These are phyloP conservation scores for Entelurus aequoreus DNA, from an alignment of 2,113 vertebrate genomes.

Conservation along the genomic window DNA sequence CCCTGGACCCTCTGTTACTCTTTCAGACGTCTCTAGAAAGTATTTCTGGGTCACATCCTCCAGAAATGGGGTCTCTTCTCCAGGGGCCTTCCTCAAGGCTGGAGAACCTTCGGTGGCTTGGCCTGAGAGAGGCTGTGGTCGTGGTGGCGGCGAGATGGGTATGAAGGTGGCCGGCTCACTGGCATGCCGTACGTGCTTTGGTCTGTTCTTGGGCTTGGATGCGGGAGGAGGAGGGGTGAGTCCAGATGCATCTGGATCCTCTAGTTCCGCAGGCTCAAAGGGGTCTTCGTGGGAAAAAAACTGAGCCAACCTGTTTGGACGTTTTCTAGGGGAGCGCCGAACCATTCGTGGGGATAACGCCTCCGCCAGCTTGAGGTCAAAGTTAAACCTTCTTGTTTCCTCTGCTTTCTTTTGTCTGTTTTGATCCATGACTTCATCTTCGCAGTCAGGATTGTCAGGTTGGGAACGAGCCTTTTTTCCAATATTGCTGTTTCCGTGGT, in stretches of 20 bases:
- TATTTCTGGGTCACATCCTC: slow-evolving; percentile 88
- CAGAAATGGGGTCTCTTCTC: slow-evolving; percentile 73
- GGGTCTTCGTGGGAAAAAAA: slow-evolving; percentile 61
- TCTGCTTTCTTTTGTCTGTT: slow-evolving; percentile 26
- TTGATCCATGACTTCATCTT: slow-evolving; percentile 42
- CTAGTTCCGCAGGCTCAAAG: slow-evolving; percentile 43
- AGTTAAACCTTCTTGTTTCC: slow-evolving; percentile 62
- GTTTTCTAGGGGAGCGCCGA: slow-evolving; percentile 83
- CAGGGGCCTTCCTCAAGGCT: slow-evolving; percentile 41
- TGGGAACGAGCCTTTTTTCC: slow-evolving; percentile 59
- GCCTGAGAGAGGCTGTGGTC: slow-evolving; percentile 44
- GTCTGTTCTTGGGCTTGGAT: slow-evolving; percentile 57
- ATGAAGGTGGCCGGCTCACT: slow-evolving; percentile 84
- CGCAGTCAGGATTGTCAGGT: slow-evolving; percentile 64
- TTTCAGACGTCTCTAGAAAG: slow-evolving; percentile 74
- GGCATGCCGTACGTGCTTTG: slow-evolving; percentile 83
- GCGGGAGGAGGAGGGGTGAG: slow-evolving; percentile 33
- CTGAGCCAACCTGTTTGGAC: slow-evolving; percentile 72
- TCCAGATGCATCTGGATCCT: slow-evolving; percentile 31
- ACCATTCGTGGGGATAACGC: slow-evolving; percentile 76
- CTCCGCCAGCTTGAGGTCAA: slow-evolving; percentile 78
- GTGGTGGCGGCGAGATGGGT: slow-evolving; percentile 76
- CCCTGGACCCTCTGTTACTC: slow-evolving; percentile 27
- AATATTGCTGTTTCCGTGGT: slow-evolving; percentile 18
- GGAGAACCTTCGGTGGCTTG: neutral